Evolutionary conservation across 2,797 vertebrate species (phyloP).

Genomic region (Catamblyrhynchus diadema): DNA sequence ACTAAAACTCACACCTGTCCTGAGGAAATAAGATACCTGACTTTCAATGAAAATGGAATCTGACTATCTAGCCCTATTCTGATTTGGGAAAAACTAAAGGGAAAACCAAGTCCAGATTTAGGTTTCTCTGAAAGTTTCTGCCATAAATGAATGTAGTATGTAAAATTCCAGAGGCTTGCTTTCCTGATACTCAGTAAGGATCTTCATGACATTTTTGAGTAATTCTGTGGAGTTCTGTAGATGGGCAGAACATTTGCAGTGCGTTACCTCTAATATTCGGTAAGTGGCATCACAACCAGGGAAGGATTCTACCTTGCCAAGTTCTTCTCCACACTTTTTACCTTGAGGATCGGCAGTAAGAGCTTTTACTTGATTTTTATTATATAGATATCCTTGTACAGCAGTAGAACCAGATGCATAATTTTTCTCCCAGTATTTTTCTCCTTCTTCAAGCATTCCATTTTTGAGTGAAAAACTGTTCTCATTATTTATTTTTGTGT

Average conservation of each 20-base stretch:
- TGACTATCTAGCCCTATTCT: neutral
- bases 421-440: neutral
- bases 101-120: neutral
- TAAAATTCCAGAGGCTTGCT: neutral
- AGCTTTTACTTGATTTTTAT: neutral
- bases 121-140: neutral
- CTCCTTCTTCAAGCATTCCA: neutral
- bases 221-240: neutral
- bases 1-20: neutral
- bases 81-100: neutral
- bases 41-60: neutral
- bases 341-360: neutral
- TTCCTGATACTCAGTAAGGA: neutral
- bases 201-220: neutral
- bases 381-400: neutral
- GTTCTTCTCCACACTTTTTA: conserved; percentile 4
- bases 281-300: conserved; percentile 83
- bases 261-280: conserved; percentile 87
- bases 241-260: neutral
- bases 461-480: neutral
- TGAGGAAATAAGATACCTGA: neutral
- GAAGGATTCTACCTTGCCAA: conserved; percentile 58
- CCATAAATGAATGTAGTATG: neutral
- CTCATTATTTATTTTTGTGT: neutral
- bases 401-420: neutral